Percentiles rank a stretch among this genome's conserved stretches.
phyloP scores from a whole-genome alignment of 1,140 invertebrate species.

The Amyelois transitella region DNA sequence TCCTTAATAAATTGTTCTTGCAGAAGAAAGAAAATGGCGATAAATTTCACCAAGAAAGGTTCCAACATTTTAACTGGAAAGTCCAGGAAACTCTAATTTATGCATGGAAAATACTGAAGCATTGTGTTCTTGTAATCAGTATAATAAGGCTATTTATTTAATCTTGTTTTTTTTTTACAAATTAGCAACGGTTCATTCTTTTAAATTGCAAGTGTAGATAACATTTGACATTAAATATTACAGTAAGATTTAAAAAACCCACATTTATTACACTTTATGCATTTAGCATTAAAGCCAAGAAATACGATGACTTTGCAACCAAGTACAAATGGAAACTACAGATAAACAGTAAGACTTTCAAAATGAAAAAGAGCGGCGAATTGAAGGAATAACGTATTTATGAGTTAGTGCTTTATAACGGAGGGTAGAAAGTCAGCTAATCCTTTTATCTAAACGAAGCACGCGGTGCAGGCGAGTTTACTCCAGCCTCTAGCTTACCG shows the following conservation, averaged over 20 bases:
- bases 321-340: not conserved
- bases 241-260: no score
- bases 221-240: no score
- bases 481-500: conserved; percentile 24
- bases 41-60: conserved; percentile 28
- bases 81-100: not conserved
- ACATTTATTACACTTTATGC: no score
- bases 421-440: conserved; percentile 42
- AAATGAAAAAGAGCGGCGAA: not conserved
- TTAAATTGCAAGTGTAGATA: no score
- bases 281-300: no score
- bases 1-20: conserved; percentile 24
- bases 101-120: not conserved
- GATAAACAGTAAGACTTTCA: not conserved
- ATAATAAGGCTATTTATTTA: no score
- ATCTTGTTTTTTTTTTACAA: no score
- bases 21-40: conserved; percentile 26
- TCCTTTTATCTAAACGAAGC: conserved; percentile 49
- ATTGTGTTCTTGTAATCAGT: not conserved
- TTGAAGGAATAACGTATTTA: conserved; percentile 17
- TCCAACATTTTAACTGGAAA: not conserved
- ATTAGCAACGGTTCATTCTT: no score
- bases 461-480: conserved; percentile 27
- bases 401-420: conserved; percentile 16
- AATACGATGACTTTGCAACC: not conserved